Base-by-base conservation (phyloP, 2,888 invertebrate genomes). In the Salpingus planirostris region DNA sequence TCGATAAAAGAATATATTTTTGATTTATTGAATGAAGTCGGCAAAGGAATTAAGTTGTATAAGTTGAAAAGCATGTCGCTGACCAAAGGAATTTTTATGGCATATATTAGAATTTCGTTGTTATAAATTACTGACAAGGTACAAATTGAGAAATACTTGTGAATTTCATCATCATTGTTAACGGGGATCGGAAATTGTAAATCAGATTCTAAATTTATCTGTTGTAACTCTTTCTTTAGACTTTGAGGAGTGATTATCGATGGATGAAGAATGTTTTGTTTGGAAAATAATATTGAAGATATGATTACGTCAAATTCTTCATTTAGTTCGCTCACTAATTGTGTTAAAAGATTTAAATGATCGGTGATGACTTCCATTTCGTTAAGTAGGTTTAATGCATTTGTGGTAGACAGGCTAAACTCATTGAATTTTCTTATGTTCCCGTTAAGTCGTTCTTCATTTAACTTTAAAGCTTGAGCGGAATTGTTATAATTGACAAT, bases 401-500 rank as follows among this genome's bases (percentile, higher is more conserved):
- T 6, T 18, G 8, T 6, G 6, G 18, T 18, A 18, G 8, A 18
- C 6, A 7, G 6, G 6, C 6, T 8, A 8, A 18, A 18, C 18
- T 8, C 8, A 18, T 18, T 18, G 8, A 18, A 18, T 18, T 18
- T 18, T 18, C 8, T 6, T 7, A 18, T 18, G 8, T 18, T 18
- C 6, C 8, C 18, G 8, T 18, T 18, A 7, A 18, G 6, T 8
- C 18, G 6, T 18, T 18, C 15, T 29, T 49, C 38, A 18, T 49
- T 47, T 11, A 13, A n/a, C 24, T 33, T 36, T 11, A 46, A 29
- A 5, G 31, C 24, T 31, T 11, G 14, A 5, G 44, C 27, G 2
- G 47, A 44, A 13, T 33, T 18, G 33, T 46, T 49, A 34, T 46
- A 45, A 27, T 44, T 40, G 5, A 21, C n/a, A 11, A 50, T 46